These are phyloP conservation scores for Aphelocoma coerulescens DNA, from an alignment of 2,113 vertebrate species.

Conservation along the genomic window DNA sequence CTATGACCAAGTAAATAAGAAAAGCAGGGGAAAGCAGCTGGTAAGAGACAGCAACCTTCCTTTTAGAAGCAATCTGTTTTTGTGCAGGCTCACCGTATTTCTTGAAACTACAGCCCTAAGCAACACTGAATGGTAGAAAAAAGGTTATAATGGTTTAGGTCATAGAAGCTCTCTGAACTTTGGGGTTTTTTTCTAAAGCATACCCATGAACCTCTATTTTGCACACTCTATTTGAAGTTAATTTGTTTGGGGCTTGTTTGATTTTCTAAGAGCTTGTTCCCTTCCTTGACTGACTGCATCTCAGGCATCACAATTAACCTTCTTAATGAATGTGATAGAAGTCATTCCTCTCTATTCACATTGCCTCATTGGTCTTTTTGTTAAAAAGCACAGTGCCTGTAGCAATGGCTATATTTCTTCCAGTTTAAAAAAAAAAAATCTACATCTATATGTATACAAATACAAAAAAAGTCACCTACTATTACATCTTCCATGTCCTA, in stretches of 20 bases:
- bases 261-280: neutral
- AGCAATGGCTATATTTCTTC: neutral
- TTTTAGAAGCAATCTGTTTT: neutral
- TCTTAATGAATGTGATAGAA: neutral
- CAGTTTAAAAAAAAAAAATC: neutral
- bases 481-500: neutral
- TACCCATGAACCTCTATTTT: neutral
- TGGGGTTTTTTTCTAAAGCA: neutral
- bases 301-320: neutral
- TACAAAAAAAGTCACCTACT: neutral
- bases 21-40: neutral
- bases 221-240: neutral
- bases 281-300: neutral
- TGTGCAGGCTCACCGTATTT: neutral
- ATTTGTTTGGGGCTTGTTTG: neutral
- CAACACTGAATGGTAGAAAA: neutral
- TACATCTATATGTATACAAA: neutral
- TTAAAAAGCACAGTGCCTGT: neutral
- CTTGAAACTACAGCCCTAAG: neutral
- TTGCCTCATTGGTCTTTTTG: neutral
- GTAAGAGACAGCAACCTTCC: neutral
- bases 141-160: neutral
- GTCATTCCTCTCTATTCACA: neutral
- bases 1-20: neutral
- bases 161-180: neutral